These are phyloP conservation scores for Dione juno DNA, from an alignment of 2,888 invertebrate species.

Conservation along the genomic window DNA sequence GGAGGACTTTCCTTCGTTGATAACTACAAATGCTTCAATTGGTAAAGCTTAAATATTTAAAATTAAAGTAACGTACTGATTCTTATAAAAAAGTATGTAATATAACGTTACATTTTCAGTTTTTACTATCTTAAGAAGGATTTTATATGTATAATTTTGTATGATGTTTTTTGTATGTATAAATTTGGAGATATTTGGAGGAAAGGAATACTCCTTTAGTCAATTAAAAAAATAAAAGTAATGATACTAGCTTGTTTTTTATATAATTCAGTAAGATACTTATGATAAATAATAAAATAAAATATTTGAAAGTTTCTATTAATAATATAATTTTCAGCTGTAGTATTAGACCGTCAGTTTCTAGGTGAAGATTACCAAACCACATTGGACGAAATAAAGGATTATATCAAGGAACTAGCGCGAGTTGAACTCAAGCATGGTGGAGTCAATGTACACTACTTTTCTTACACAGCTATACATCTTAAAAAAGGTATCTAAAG, in stretches of 20 bases:
- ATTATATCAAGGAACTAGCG: constrained; percentile 85
- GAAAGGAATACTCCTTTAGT: too few relatives aligned
- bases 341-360: constrained; percentile 88
- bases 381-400: constrained; percentile 82
- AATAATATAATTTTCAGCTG: constrained; percentile 72
- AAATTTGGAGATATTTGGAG: too few relatives aligned
- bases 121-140: too few relatives aligned
- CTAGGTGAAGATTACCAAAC: constrained; percentile 85
- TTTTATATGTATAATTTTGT: too few relatives aligned
- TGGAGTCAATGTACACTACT: constrained; percentile 87
- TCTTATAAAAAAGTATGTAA: not conserved
- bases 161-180: too few relatives aligned
- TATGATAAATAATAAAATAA: too few relatives aligned
- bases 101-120: not conserved
- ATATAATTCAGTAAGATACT: too few relatives aligned
- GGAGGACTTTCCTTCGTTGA: constrained; percentile 89
- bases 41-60: constrained; percentile 75
- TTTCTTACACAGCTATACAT: constrained; percentile 86
- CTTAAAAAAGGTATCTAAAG: constrained; percentile 86
- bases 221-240: too few relatives aligned
- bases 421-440: constrained; percentile 87
- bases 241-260: too few relatives aligned
- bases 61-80: not conserved
- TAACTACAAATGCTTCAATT: constrained; percentile 89
- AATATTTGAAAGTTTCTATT: too few relatives aligned